Conservation (phyloP, 92 coral and sea anemone species). For the Bergia sp. region DNA sequence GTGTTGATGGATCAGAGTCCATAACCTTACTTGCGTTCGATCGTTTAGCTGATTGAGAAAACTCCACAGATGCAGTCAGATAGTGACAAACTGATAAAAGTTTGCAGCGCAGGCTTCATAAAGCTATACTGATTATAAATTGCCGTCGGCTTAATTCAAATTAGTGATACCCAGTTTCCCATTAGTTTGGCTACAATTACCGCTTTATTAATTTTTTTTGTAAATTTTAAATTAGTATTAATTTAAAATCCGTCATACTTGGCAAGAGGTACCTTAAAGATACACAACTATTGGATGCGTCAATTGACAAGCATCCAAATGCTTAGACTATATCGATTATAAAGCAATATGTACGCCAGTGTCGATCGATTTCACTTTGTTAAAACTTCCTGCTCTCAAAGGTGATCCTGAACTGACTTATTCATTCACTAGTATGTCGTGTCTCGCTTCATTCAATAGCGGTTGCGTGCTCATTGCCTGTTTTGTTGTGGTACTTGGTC, state of each 20-base stretch:
- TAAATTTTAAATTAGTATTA: constrained; percentile 9
- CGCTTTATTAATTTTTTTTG: background rate
- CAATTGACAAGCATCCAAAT: constrained; percentile 17
- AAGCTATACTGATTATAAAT: background rate
- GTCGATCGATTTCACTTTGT: constrained; percentile 7
- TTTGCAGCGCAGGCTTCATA: too few relatives aligned
- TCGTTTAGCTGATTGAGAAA: background rate
- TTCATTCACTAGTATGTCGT: background rate
- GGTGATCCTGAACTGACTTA: background rate
- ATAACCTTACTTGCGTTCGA: background rate
- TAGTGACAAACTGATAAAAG: background rate
- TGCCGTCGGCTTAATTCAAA: constrained; percentile 7
- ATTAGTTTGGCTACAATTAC: constrained; percentile 1
- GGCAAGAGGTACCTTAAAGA: background rate
- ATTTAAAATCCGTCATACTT: background rate
- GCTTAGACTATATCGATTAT: background rate
- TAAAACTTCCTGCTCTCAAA: background rate
- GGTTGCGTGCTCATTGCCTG: background rate
- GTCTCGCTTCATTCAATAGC: background rate
- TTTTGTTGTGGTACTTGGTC: background rate
- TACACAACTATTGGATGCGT: background rate
- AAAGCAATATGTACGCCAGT: background rate
- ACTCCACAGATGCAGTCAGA: background rate
- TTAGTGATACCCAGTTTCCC: background rate
- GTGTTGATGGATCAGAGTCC: background rate